Percentiles rank a stretch among this genome's conserved stretches.
These are phyloP conservation scores for Drosophila cardini DNA, from an alignment of 1,140 invertebrate species.

Conservation along the genomic window DNA sequence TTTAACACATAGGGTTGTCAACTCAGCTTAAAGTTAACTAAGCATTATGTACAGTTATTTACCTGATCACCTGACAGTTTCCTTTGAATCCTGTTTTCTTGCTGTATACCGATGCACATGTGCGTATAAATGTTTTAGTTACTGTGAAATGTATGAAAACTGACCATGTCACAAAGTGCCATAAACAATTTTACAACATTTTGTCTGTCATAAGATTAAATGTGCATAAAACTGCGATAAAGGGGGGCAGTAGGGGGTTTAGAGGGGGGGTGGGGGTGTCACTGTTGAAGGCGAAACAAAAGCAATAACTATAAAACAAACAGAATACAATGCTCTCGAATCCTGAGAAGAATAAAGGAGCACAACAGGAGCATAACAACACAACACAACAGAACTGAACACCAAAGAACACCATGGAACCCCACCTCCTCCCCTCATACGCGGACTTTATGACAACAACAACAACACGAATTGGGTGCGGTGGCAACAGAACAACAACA, in stretches of 20 bases:
- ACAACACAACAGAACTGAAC: constrained; percentile 23
- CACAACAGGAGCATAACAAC: constrained; percentile 25
- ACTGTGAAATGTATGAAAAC: constrained; percentile 44
- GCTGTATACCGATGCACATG: constrained; percentile 22
- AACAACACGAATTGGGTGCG: constrained; percentile 28
- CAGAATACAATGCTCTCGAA: constrained; percentile 77
- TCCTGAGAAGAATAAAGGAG: constrained; percentile 41
- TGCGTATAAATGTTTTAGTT: constrained; percentile 37
- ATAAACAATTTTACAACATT: constrained; percentile 83
- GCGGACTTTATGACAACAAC: constrained; percentile 41
- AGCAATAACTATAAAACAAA: constrained; percentile 83
- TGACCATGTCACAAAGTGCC: constrained; percentile 79
- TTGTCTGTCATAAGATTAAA: constrained; percentile 81
- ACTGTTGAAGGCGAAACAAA: constrained; percentile 69
- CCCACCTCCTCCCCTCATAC: constrained; percentile 2
- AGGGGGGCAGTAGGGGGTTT: not conserved
- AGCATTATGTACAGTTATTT: not conserved
- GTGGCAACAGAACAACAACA: constrained; percentile 36
- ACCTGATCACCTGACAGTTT: constrained; percentile 32
- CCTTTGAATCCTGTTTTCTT: constrained; percentile 35
- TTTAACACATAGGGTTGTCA: too few relatives aligned
- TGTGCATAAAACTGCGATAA: constrained; percentile 67
- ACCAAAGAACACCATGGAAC: not conserved
- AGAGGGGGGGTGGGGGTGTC: constrained; percentile 35
- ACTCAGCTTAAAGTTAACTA: not conserved